A percentile compares a stretch with the other conserved stretches of the same genome.
Conservation (phyloP, 1,140 invertebrate species). For the Drosophila asahinai region DNA sequence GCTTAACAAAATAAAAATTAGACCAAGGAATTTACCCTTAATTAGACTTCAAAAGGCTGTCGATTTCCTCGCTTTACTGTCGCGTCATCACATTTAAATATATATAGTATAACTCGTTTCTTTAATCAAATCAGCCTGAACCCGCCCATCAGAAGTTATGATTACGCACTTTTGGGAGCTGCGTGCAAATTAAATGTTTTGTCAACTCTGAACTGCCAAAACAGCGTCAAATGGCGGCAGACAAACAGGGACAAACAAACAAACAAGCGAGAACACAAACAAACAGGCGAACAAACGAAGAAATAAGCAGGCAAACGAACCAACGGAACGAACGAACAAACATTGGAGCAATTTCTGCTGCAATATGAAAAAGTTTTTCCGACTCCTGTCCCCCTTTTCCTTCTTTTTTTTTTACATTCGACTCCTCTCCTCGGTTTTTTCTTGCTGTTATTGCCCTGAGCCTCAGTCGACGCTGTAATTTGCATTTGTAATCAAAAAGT, state of each 20-base stretch:
- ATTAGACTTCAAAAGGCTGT: constrained; percentile 12
- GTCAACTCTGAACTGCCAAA: constrained; percentile 74
- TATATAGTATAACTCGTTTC: constrained; percentile 9
- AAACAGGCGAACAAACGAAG: constrained; percentile 34
- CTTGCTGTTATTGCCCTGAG: constrained; percentile 32
- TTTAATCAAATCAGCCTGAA: constrained; percentile 34
- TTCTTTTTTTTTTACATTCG: constrained; percentile 3
- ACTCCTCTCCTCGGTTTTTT: constrained; percentile 7
- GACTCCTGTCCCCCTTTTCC: constrained; percentile 4
- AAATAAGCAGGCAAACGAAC: constrained; percentile 37
- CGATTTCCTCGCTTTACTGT: background rate
- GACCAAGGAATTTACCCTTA: too few species aligned
- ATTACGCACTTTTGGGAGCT: constrained; percentile 59
- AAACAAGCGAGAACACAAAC: constrained; percentile 26
- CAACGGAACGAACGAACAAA: constrained; percentile 66
- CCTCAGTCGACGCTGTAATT: constrained; percentile 70
- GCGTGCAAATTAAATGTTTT: constrained; percentile 75
- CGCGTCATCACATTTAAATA: constrained; percentile 34
- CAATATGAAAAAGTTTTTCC: constrained; percentile 73
- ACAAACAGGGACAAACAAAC: constrained; percentile 30
- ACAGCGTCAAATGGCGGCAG: constrained; percentile 50
- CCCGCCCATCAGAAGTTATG: constrained; percentile 36
- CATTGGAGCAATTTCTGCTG: constrained; percentile 76
- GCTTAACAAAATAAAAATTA: too few species aligned
- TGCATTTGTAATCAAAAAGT: constrained; percentile 84